A percentile compares a stretch with the other conserved stretches of the same genome.
Conservation (phyloP, 2,888 invertebrate species). For the Aphidoletes aphidimyza region DNA sequence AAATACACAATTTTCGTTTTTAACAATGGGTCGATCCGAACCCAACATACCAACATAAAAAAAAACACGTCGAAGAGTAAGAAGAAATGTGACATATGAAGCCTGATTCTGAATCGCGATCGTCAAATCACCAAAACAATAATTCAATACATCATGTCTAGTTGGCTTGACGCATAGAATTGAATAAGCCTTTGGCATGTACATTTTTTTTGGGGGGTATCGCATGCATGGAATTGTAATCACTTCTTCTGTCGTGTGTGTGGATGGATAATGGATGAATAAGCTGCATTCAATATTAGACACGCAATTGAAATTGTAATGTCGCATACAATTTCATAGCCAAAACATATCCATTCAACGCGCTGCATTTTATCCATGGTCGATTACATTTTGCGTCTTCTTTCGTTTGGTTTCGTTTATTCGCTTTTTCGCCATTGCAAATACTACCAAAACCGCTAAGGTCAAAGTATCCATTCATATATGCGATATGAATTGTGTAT, state of each 20-base stretch:
- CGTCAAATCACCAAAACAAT: slow-evolving; percentile 17
- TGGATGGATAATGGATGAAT: slow-evolving; percentile 26
- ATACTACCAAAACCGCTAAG: background rate
- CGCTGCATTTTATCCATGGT: background rate
- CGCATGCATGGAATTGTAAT: background rate
- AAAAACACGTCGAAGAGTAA: too few relatives aligned
- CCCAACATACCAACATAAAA: too few relatives aligned
- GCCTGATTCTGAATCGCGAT: background rate
- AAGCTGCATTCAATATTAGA: slow-evolving; percentile 31
- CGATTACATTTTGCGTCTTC: background rate
- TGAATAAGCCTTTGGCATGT: background rate
- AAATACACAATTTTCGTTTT: background rate
- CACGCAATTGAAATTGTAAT: slow-evolving; percentile 22
- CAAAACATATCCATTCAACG: too few relatives aligned
- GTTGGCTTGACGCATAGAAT: background rate
- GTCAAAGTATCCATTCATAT: slow-evolving; percentile 2
- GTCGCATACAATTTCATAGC: background rate
- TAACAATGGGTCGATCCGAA: background rate
- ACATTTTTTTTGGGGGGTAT: background rate
- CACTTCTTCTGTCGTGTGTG: background rate
- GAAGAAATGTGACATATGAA: background rate
- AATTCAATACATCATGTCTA: slow-evolving; percentile 36
- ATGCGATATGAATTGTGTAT: slow-evolving; percentile 4
- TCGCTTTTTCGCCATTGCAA: too few relatives aligned
- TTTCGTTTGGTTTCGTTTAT: background rate